Base-by-base conservation (phyloP, 2,888 invertebrate species). In the Tetranychus piercei region DNA sequence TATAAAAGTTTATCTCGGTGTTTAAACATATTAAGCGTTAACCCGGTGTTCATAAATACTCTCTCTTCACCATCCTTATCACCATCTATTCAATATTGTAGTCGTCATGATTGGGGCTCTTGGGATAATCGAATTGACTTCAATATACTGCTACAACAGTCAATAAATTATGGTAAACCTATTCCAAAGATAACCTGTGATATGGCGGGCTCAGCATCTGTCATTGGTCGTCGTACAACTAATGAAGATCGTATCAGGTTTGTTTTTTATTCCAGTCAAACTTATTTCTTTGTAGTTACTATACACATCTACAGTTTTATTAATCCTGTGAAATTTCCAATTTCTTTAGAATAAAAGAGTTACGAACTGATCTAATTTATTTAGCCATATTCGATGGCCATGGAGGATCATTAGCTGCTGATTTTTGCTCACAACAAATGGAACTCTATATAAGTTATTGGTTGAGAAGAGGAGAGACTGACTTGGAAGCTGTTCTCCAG, bases 341-440 rank as follows among this genome's bases (percentile, higher is more conserved):
- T 73, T 20, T 11, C 66, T 11, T 1, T 22, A 78, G 78, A 20
- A 77, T 82, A 1, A 80, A 80, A 71, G 80, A 82, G 76, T 76
- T 84, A 22, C 76, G 78, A 4, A 80, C 81, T n/a, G 80, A 83
- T 75, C 75, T 84, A 22, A 77, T 84, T 44, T 82, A 82, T 78
- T 82, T 84, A 78, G 84, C 82, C 20, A 81, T 85, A 4, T 85
- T 84, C 81, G 85, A 85, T 79, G 85, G 85, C 1, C 85, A 85
- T 79, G 84, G 84, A 6, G 84, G 84, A 7, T 77, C 80, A 6
- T 79, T 80, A 44, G 85, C 84, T 75, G 83, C 83, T 0, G 82
- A 83, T 23, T 85, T 81, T 79, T 83, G 83, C 67, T 79, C 80
- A 74, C 79, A 81, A 67, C 79, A 82, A 74, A 79, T 85, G 78